These are phyloP conservation scores for Acrocephalus scirpaceus DNA, from an alignment of 2,797 vertebrate genomes.

Conservation along the genomic window DNA sequence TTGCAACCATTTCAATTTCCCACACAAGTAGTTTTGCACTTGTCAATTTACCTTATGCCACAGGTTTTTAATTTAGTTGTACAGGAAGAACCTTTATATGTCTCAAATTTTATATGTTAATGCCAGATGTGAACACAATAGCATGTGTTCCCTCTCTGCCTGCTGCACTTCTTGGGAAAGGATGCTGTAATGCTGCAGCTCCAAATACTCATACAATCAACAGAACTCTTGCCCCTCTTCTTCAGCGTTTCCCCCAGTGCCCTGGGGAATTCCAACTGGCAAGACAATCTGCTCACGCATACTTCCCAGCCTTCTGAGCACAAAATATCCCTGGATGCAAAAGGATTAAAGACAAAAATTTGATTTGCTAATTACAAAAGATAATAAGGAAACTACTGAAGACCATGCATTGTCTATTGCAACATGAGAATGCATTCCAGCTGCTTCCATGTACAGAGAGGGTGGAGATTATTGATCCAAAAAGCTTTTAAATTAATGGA, in stretches of 20 bases:
- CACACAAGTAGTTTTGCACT: slow-evolving; percentile 58
- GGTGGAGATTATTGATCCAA: neutral
- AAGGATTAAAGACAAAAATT: slow-evolving; percentile 27
- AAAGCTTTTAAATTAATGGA: neutral
- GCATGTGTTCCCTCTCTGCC: neutral
- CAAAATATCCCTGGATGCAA: neutral
- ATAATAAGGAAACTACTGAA: slow-evolving; percentile 4
- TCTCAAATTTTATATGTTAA: slow-evolving; percentile 48
- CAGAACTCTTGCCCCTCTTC: neutral
- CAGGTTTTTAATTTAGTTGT: slow-evolving; percentile 66
- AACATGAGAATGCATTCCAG: neutral
- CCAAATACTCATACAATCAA: neutral
- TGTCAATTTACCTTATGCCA: slow-evolving; percentile 64
- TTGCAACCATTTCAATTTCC: slow-evolving; percentile 57
- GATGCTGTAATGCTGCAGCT: neutral
- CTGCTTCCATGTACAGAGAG: neutral
- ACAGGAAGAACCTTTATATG: slow-evolving; percentile 33
- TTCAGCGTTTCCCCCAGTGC: neutral
- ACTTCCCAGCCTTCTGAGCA: neutral
- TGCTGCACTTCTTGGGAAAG: neutral
- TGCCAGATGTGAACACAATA: slow-evolving; percentile 46
- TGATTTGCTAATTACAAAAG: slow-evolving; percentile 40
- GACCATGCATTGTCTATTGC: neutral
- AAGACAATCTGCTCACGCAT: neutral
- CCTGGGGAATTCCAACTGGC: neutral